Percentiles rank a stretch among this genome's conserved stretches.
Evolutionary conservation across 35 echinoderm and acorn worm species (phyloP).

Genomic region (Heliocidaris erythrogramma): DNA sequence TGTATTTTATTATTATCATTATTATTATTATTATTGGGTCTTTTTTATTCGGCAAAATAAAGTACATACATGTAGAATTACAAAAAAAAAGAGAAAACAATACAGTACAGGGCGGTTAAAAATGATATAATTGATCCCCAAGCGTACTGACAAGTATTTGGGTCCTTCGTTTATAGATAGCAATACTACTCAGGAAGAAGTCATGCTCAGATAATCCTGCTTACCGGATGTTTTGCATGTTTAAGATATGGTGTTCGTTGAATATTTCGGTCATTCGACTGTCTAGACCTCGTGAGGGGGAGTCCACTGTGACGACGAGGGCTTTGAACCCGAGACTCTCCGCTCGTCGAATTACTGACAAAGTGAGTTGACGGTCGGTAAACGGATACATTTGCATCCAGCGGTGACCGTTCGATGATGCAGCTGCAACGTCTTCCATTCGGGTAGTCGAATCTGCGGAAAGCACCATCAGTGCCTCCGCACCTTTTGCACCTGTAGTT

Average conservation of each 20-base stretch:
- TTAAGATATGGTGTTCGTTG: not conserved
- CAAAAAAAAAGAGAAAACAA: too few species aligned
- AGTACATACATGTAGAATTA: too few species aligned
- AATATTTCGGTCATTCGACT: not conserved
- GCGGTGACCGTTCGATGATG: not conserved
- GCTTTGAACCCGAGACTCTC: not conserved
- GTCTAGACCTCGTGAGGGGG: not conserved
- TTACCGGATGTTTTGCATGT: not conserved
- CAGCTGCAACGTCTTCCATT: not conserved
- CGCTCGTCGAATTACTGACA: not conserved
- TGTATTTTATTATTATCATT: too few species aligned
- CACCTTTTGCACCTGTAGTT: not conserved
- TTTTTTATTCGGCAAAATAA: too few species aligned
- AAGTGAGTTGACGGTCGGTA: not conserved
- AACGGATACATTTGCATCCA: not conserved
- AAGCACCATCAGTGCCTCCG: not conserved
- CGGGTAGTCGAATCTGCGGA: not conserved
- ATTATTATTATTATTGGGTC: too few species aligned
- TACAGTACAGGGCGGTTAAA: too few species aligned
- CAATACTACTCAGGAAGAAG: too few species aligned
- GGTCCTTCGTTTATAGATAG: too few species aligned
- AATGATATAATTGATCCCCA: too few species aligned
- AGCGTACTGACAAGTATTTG: too few species aligned
- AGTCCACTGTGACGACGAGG: not conserved
- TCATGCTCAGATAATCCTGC: not conserved